Percentiles rank a stretch among this genome's conserved stretches.
phyloP scores from a whole-genome alignment of 2,888 invertebrate genomes.

The Sarcophaga carnaria region DNA sequence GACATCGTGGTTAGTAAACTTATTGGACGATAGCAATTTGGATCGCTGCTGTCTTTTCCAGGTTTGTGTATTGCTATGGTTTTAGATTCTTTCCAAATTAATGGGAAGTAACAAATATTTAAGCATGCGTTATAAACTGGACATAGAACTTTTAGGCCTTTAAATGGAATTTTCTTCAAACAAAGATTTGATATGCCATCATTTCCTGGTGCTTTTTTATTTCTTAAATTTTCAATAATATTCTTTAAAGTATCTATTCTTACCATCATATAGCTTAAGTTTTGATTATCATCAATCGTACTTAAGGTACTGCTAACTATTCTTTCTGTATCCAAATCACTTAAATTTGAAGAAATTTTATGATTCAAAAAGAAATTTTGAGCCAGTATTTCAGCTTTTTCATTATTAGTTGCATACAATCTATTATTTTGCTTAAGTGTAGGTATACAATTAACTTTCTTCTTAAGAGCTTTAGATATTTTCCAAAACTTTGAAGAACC shows the following conservation, averaged over 20 bases:
- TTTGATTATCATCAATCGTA: not conserved
- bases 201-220: too few species aligned
- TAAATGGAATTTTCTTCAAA: not conserved
- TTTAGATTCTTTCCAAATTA: conserved; percentile 10
- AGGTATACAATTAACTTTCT: conserved; percentile 33
- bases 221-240: too few species aligned
- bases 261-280: conserved; percentile 25
- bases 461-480: conserved; percentile 48
- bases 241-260: conserved; percentile 1
- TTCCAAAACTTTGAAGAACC: conserved; percentile 58
- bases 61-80: conserved; percentile 12
- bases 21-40: not conserved
- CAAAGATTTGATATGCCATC: not conserved
- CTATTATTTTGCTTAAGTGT: conserved; percentile 43
- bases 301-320: conserved; percentile 38
- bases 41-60: conserved; percentile 7
- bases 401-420: conserved; percentile 34
- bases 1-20: not conserved
- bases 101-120: not conserved
- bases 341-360: not conserved
- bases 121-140: not conserved
- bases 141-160: not conserved
- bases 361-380: conserved; percentile 3
- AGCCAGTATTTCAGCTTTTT: conserved; percentile 48
- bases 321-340: not conserved